Evolutionary conservation across 2,888 invertebrate species (phyloP).

Genomic region (Syrista parreyssii): DNA sequence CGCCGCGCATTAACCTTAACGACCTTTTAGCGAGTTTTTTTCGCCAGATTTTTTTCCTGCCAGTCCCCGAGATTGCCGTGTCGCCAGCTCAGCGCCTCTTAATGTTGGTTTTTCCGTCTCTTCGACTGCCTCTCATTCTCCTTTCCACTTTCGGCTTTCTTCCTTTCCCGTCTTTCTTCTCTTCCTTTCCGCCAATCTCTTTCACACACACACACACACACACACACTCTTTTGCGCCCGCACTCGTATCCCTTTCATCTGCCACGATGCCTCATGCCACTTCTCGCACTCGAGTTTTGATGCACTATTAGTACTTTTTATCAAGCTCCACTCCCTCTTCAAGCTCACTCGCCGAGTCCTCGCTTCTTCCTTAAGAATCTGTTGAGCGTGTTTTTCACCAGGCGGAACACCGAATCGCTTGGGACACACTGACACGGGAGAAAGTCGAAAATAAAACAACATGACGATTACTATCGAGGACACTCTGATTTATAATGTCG

Average conservation of each 20-base stretch:
- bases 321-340: neutral
- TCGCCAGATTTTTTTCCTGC: conserved; percentile 30
- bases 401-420: too few species aligned
- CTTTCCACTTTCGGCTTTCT: conserved; percentile 22
- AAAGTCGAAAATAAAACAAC: conserved; percentile 21
- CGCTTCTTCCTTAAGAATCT: too few species aligned
- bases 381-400: too few species aligned
- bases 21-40: conserved; percentile 56
- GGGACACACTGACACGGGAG: neutral
- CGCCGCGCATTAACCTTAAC: conserved; percentile 58
- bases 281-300: conserved; percentile 30
- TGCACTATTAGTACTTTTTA: conserved; percentile 31
- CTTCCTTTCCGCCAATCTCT: conserved; percentile 6
- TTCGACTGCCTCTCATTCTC: conserved; percentile 16
- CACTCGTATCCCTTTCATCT: neutral
- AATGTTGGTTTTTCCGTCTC: conserved; percentile 49
- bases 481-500: too few species aligned
- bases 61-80: conserved; percentile 57
- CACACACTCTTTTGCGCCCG: neutral
- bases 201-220: conserved; percentile 6
- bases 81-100: conserved; percentile 59
- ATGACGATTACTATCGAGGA: conserved; percentile 39
- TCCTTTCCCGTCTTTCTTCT: conserved; percentile 13
- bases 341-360: too few species aligned
- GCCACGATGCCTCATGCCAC: neutral